Base-by-base conservation (phyloP, 2,888 invertebrate genomes). In the Neoscelio sp. region DNA sequence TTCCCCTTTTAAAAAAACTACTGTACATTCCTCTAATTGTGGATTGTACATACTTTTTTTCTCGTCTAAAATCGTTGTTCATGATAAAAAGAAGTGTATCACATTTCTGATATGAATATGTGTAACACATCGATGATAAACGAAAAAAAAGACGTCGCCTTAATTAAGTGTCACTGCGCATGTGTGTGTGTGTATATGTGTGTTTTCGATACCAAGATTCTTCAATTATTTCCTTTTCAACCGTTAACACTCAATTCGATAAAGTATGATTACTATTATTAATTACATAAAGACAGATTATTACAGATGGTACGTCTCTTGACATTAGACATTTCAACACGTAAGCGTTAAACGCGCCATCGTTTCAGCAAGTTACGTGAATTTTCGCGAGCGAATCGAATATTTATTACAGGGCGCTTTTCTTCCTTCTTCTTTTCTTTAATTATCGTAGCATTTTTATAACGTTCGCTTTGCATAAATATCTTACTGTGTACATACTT, bases 201-300 rank as follows among this genome's bases (percentile, higher is more conserved):
- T 58, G 48, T 58, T 13, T 52, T 44, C 38, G 42, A 50, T 50
- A 60, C 42, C 13, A 44, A 26, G 28, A 58, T 35, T 58, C n/a
- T 48, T 56, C 52, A 52, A 6, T 56, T 50, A 50, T 58, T 70
- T 56, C 64, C 23, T 77, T 68, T 56, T 58, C 33, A 77, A 70
- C 58, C 42, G 23, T 77, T 64, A 77, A 77, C 64, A 70, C 70
- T 76, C 48, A 68, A 70, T 76, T 70, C 35, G 76, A 70, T 56
- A 64, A 70, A 70, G 56, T 64, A 56, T 76, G 56, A 64, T 13
- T 33, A n/a, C 56, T 74, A 78, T 42, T 40, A 67, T 73, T 67
- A 62, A 70, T 70, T 74, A 74, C 74, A 64, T 74, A 68, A 48
- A 78, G 74, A 68, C 33, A 68, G 44, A 74, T 68, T 71, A 78